Percentiles rank a stretch among this genome's conserved stretches.
These are phyloP conservation scores for rabbit (Oryctolagus cuniculus) DNA, from an alignment of 2,113 vertebrate genomes.

Conservation along the genomic window DNA sequence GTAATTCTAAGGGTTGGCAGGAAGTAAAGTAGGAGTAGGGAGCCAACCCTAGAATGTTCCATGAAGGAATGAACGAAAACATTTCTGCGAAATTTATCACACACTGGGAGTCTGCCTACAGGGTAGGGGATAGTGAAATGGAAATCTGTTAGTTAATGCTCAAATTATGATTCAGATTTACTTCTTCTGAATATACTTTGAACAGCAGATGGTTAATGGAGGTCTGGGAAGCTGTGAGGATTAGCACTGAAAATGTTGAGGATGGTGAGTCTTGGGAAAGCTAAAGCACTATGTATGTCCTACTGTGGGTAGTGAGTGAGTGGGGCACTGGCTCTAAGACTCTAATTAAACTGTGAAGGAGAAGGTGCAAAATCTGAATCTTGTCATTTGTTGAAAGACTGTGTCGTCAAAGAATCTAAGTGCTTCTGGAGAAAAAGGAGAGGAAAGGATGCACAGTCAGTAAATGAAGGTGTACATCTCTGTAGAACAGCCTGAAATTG, in stretches of 20 bases:
- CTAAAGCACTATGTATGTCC: not conserved
- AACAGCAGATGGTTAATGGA: not conserved
- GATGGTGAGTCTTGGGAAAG: not conserved
- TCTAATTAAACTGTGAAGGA: not conserved
- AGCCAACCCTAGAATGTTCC: not conserved
- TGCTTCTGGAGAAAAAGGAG: not conserved
- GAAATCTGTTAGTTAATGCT: not conserved
- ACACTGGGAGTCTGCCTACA: not conserved
- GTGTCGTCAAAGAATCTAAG: not conserved
- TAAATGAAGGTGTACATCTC: not conserved
- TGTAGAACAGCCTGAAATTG: not conserved
- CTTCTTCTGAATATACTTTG: slow-evolving; percentile 31
- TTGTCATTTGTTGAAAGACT: not conserved
- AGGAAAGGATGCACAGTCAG: not conserved
- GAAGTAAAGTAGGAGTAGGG: not conserved
- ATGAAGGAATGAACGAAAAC: not conserved
- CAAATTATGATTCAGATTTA: not conserved
- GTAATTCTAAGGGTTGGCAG: not conserved
- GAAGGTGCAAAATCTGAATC: not conserved
- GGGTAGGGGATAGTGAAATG: not conserved
- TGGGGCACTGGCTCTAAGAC: not conserved
- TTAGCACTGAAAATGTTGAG: not conserved
- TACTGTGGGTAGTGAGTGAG: not conserved
- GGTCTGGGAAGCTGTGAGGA: not conserved
- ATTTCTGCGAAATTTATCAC: not conserved